phyloP scores from a whole-genome alignment of 2,888 invertebrate genomes.

The Synanthedon andrenaeformis region DNA sequence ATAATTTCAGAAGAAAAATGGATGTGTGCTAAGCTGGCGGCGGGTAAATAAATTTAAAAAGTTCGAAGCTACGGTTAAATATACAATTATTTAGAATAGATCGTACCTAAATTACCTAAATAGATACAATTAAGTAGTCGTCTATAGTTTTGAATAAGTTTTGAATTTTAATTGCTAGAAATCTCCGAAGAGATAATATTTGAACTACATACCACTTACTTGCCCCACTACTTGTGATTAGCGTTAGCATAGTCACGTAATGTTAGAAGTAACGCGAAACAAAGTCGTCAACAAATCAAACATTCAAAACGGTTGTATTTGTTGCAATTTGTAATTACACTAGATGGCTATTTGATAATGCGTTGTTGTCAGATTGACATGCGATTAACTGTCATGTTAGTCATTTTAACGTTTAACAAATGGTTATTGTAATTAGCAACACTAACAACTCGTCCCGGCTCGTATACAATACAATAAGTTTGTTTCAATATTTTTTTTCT shows the following conservation, averaged over 20 bases:
- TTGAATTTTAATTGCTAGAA: neutral
- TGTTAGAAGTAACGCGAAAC: neutral
- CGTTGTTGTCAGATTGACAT: slow-evolving; percentile 28
- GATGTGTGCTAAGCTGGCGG: no score
- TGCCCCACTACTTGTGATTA: neutral
- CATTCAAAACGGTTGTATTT: slow-evolving; percentile 11
- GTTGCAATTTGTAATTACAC: slow-evolving; percentile 23
- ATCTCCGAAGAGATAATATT: neutral
- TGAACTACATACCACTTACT: no score
- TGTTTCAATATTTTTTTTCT: no score
- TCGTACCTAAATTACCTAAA: no score
- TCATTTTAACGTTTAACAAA: neutral
- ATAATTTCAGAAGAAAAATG: no score
- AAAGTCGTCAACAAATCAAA: slow-evolving; percentile 1
- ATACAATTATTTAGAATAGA: no score
- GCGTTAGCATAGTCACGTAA: neutral
- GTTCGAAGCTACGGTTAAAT: no score
- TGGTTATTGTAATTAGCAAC: neutral
- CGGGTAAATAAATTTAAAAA: no score
- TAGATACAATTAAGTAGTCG: no score
- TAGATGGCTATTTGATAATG: slow-evolving; percentile 18
- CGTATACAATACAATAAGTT: no score
- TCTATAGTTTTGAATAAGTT: no score
- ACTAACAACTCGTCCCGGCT: neutral
- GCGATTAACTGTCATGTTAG: slow-evolving; percentile 14